phyloP scores from a whole-genome alignment of 2,888 invertebrate species.

The Chorisops tibialis region DNA sequence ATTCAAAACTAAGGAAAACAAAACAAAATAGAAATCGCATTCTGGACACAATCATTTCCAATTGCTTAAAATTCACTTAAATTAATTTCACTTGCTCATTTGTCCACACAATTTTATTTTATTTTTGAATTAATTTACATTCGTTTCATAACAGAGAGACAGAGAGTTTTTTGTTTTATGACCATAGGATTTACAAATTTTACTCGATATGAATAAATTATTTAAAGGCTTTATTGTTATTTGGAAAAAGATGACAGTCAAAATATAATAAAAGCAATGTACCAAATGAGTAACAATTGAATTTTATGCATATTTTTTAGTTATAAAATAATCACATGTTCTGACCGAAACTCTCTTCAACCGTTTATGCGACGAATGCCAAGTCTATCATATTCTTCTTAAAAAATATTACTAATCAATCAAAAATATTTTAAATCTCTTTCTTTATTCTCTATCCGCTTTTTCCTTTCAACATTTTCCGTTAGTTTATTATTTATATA shows the following conservation, averaged over 20 bases:
- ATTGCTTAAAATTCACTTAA: conserved; percentile 12
- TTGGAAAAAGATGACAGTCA: no score
- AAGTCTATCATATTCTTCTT: conserved; percentile 17
- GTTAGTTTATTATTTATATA: conserved; percentile 12
- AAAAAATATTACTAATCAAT: conserved; percentile 20
- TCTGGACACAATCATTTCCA: conserved; percentile 18
- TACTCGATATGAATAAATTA: no score
- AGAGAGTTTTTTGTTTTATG: not conserved
- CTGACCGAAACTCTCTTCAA: not conserved
- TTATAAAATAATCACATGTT: no score
- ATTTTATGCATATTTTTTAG: no score
- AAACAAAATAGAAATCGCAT: conserved; percentile 21
- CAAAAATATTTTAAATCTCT: conserved; percentile 14
- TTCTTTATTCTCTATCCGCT: conserved; percentile 9
- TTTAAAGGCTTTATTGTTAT: no score
- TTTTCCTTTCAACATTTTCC: conserved; percentile 2
- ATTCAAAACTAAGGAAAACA: conserved; percentile 12
- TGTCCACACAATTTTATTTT: conserved; percentile 3
- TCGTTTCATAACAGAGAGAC: conserved; percentile 17
- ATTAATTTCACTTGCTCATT: not conserved
- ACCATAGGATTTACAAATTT: no score
- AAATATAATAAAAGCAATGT: no score
- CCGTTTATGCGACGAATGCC: conserved; percentile 11
- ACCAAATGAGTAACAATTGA: no score
- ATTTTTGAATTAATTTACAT: conserved; percentile 11